Conservation (phyloP, 2,797 vertebrate genomes). For the Macropus fuliginosus region DNA sequence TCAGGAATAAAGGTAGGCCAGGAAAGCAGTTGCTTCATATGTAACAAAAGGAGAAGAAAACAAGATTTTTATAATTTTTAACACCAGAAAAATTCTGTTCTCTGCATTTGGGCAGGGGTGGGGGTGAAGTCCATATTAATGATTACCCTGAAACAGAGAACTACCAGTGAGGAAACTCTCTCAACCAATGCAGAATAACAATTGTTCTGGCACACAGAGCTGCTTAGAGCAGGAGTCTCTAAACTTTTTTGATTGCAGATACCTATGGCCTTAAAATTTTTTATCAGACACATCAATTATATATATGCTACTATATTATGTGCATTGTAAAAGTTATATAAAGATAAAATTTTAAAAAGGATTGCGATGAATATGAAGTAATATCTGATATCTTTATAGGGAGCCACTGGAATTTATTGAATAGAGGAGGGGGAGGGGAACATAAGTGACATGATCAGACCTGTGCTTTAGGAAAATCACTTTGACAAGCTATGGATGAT, state of each 20-base stretch:
- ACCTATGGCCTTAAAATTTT: background rate
- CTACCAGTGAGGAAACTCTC: background rate
- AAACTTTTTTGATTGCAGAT: background rate
- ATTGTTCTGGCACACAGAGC: background rate
- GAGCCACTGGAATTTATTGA: background rate
- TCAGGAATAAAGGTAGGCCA: background rate
- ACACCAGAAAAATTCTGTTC: background rate
- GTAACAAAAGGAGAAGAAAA: background rate
- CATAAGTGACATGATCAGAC: constrained; percentile 16
- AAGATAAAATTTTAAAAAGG: background rate
- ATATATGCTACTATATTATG: background rate
- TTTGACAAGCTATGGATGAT: background rate
- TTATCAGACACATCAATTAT: background rate
- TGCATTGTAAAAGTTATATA: background rate
- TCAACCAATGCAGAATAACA: background rate
- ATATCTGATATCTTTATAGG: background rate
- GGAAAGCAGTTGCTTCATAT: background rate
- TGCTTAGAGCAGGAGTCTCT: background rate
- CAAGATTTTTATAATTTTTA: background rate
- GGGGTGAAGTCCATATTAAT: fast-evolving
- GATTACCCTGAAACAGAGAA: background rate
- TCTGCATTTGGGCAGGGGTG: background rate
- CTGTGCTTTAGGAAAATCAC: constrained; percentile 13
- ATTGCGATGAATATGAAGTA: background rate
- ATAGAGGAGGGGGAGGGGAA: background rate